Evolutionary conservation across 2,797 vertebrate species (phyloP).

Genomic region (Fistularia tabacaria): DNA sequence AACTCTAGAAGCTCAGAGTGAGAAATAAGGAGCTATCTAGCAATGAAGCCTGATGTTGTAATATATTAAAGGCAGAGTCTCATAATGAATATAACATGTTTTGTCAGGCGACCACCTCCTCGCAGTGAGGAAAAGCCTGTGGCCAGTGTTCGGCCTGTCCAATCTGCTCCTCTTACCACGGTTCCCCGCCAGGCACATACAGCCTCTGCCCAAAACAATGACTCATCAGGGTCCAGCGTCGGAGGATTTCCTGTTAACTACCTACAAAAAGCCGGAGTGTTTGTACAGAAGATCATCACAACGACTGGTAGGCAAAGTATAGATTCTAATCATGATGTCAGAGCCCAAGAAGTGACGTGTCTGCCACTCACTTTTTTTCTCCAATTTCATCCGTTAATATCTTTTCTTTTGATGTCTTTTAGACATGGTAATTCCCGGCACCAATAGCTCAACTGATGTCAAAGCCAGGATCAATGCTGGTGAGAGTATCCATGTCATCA

Average conservation of each 20-base stretch:
- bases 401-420: slow-evolving; percentile 54
- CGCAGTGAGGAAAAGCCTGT: slow-evolving; percentile 86
- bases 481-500: slow-evolving; percentile 91
- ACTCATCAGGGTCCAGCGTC: slow-evolving; percentile 68
- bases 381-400: no score
- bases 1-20: no score
- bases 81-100: background rate
- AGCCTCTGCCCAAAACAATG: slow-evolving; percentile 56
- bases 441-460: slow-evolving; percentile 86
- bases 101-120: slow-evolving; percentile 82
- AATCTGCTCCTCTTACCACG: slow-evolving; percentile 90
- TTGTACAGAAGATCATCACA: slow-evolving; percentile 95
- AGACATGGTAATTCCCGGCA: slow-evolving; percentile 95
- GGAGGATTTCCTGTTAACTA: slow-evolving; percentile 91
- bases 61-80: no score
- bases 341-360: no score
- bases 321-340: no score
- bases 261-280: slow-evolving; percentile 92
- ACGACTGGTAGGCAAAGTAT: slow-evolving; percentile 81
- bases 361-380: no score
- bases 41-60: no score
- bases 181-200: slow-evolving; percentile 83
- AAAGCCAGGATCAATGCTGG: slow-evolving; percentile 88
- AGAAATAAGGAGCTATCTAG: no score
- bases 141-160: slow-evolving; percentile 85